A percentile compares a stretch with the other conserved stretches of the same genome.
Evolutionary conservation across 2,797 vertebrate genomes (phyloP).

Genomic region (Gouania willdenowi): DNA sequence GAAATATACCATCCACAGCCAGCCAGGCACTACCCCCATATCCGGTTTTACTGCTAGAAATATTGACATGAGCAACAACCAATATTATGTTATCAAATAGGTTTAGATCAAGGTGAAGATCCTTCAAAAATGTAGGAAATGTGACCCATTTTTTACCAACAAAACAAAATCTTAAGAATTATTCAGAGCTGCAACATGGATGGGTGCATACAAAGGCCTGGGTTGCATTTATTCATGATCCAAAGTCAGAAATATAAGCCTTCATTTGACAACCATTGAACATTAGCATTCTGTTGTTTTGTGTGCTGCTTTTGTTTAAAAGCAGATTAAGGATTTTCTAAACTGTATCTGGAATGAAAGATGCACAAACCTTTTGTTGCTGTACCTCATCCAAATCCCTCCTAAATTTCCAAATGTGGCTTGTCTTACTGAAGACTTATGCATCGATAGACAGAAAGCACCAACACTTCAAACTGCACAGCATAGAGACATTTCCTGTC

Average conservation of each 20-base stretch:
- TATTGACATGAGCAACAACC: no score
- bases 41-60: no score
- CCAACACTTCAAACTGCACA: constrained; percentile 16
- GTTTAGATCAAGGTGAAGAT: constrained; percentile 4
- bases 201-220: constrained; percentile 27
- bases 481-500: not conserved
- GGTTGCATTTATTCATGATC: constrained; percentile 49
- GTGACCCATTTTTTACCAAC: constrained; percentile 5
- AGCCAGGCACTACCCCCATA: constrained; percentile 12
- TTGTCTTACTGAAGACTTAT: constrained; percentile 29
- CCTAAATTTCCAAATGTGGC: constrained; percentile 21
- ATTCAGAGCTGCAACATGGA: constrained; percentile 16
- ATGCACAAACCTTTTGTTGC: constrained; percentile 55
- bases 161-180: constrained; percentile 8
- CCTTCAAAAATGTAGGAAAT: constrained; percentile 6
- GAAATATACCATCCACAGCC: constrained; percentile 19
- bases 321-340: constrained; percentile 56
- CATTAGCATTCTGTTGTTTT: constrained; percentile 47
- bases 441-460: constrained; percentile 28
- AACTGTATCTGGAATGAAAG: constrained; percentile 56
- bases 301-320: constrained; percentile 47
- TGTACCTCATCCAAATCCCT: constrained; percentile 42
- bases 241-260: constrained; percentile 41
- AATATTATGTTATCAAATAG: no score
- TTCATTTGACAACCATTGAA: constrained; percentile 56